Evolutionary conservation across 2,113 vertebrate genomes (phyloP).

Genomic region (Notothenia coriiceps): DNA sequence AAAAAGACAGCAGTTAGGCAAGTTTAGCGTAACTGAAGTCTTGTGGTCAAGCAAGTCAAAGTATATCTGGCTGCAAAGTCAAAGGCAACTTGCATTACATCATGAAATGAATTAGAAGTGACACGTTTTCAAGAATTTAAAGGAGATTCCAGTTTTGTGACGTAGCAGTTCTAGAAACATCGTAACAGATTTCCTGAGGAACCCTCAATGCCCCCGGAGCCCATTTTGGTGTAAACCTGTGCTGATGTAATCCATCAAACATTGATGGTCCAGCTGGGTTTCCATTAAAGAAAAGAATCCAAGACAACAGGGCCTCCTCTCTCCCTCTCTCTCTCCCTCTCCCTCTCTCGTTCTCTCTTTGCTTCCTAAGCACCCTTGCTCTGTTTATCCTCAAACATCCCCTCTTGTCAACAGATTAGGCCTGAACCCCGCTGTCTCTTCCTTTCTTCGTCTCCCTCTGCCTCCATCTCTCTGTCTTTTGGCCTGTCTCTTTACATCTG

Average conservation of each 20-base stretch:
- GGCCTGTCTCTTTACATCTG: conserved; percentile 76
- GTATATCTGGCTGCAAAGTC: neutral
- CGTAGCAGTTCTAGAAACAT: neutral
- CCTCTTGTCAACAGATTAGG: conserved; percentile 76
- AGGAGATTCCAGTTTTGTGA: neutral
- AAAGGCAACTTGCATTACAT: neutral
- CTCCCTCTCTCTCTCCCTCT: neutral
- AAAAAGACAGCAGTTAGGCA: too few relatives aligned
- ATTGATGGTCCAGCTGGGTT: conserved; percentile 58
- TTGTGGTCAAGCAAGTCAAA: neutral
- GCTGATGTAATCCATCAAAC: conserved; percentile 59
- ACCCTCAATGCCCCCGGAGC: conserved; percentile 28
- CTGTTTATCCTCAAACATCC: conserved; percentile 76
- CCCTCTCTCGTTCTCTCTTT: conserved; percentile 3
- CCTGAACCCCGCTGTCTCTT: conserved; percentile 73
- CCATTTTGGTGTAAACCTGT: conserved; percentile 51
- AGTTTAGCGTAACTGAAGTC: neutral
- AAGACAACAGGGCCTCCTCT: conserved; percentile 23
- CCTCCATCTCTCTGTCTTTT: conserved; percentile 69
- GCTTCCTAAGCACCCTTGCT: conserved; percentile 59
- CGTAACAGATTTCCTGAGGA: conserved; percentile 6
- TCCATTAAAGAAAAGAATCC: conserved; percentile 29
- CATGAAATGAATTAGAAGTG: neutral
- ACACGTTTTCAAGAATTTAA: neutral
- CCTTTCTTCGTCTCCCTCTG: conserved; percentile 64